Evolutionary conservation across 2,888 invertebrate species (phyloP).

Genomic region (Trichogramma evanescens): DNA sequence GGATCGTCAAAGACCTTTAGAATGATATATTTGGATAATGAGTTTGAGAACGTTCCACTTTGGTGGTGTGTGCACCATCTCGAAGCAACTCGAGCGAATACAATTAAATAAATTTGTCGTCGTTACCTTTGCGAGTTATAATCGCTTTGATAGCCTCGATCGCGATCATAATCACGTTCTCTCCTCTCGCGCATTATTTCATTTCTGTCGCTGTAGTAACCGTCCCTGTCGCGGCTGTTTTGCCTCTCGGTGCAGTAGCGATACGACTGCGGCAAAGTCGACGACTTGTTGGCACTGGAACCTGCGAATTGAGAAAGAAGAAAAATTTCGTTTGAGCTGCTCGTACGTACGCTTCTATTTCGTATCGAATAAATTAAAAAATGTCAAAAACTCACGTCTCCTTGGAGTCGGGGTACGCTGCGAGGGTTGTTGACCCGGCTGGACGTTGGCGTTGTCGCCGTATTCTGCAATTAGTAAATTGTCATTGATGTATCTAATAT

Average conservation of each 20-base stretch:
- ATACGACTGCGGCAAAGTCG: slow-evolving; percentile 75
- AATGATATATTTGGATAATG: too few species aligned
- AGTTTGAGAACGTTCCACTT: too few species aligned
- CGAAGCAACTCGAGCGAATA: too few species aligned
- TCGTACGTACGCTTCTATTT: too few species aligned
- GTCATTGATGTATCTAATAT: too few species aligned
- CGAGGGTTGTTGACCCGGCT: slow-evolving; percentile 49
- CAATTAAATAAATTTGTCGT: too few species aligned
- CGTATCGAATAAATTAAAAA: too few species aligned
- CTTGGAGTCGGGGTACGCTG: slow-evolving; percentile 78
- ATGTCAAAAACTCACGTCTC: slow-evolving; percentile 63
- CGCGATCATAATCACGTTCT: slow-evolving; percentile 61
- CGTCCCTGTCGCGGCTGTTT: slow-evolving; percentile 66
- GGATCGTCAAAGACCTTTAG: too few species aligned
- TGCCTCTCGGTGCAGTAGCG: slow-evolving; percentile 56
- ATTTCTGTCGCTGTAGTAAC: slow-evolving; percentile 85
- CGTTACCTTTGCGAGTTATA: slow-evolving; percentile 55
- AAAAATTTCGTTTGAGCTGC: too few species aligned
- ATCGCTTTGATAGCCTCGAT: slow-evolving; percentile 73
- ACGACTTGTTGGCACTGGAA: slow-evolving; percentile 72
- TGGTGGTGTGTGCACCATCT: too few species aligned
- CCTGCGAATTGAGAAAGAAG: slow-evolving; percentile 43
- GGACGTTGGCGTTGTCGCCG: too few species aligned
- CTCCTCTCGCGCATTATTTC: slow-evolving; percentile 67
- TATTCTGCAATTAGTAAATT: too few species aligned